Conservation (phyloP, 1,140 invertebrate genomes). For the Leucophenga varia region DNA sequence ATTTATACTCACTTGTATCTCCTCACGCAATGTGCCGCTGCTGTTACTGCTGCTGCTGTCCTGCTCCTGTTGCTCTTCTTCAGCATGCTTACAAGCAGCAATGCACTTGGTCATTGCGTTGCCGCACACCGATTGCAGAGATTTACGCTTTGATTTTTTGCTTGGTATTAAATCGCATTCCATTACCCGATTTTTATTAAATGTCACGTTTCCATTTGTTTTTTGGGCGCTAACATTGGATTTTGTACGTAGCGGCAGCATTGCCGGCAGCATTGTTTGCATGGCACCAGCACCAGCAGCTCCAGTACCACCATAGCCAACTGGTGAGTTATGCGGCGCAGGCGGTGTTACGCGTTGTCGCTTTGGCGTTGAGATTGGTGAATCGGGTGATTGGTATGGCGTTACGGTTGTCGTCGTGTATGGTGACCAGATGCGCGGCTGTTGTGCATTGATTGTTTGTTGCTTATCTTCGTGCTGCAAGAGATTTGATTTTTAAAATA, state of each 20-base stretch:
- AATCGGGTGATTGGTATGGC: conserved; percentile 27
- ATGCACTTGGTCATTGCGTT: no score
- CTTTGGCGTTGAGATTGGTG: no score
- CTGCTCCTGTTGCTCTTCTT: not conserved
- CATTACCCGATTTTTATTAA: conserved; percentile 39
- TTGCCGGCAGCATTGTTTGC: conserved; percentile 22
- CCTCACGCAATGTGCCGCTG: conserved; percentile 21
- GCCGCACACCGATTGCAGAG: no score
- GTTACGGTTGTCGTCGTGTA: conserved; percentile 7
- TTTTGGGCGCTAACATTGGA: conserved; percentile 13
- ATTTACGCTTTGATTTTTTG: conserved; percentile 47
- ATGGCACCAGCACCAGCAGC: conserved; percentile 6
- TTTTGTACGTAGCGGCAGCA: conserved; percentile 35
- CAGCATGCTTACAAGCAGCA: not conserved
- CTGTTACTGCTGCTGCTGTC: not conserved
- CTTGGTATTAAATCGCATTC: conserved; percentile 51
- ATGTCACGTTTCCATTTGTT: no score
- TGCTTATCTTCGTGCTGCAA: no score
- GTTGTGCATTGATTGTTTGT: no score
- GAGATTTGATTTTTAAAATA: no score
- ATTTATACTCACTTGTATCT: conserved; percentile 32
- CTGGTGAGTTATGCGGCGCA: conserved; percentile 45
- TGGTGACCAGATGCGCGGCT: conserved; percentile 14
- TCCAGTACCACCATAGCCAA: conserved; percentile 29
- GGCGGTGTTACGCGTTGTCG: conserved; percentile 40